These are phyloP conservation scores for Syngnathus scovelli DNA, from an alignment of 2,113 vertebrate species.

Conservation along the genomic window DNA sequence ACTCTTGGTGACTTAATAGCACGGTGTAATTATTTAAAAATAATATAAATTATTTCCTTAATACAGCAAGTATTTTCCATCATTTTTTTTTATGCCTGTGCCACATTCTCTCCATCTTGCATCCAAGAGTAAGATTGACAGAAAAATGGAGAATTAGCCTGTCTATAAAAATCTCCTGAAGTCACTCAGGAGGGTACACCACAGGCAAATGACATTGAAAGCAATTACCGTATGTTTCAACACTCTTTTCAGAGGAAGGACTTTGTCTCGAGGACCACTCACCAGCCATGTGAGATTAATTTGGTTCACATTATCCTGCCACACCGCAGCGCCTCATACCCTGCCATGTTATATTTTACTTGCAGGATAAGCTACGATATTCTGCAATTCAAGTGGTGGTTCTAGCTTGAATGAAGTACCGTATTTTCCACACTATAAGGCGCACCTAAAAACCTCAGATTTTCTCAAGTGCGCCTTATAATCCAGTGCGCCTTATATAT, in stretches of 20 bases:
- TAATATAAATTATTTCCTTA: slow-evolving; percentile 27
- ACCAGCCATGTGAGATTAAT: slow-evolving; percentile 49
- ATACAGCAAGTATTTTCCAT: slow-evolving; percentile 9
- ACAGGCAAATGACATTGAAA: slow-evolving; percentile 63
- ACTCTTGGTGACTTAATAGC: slow-evolving; percentile 11
- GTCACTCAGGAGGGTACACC: slow-evolving; percentile 46
- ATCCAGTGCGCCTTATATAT: too few relatives aligned
- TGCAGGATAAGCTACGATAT: slow-evolving; percentile 13
- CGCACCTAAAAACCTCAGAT: too few relatives aligned
- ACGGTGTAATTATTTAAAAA: slow-evolving; percentile 8
- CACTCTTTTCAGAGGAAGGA: slow-evolving; percentile 59
- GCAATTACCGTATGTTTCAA: slow-evolving; percentile 69
- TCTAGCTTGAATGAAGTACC: too few relatives aligned
- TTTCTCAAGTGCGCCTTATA: too few relatives aligned
- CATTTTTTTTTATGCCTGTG: slow-evolving; percentile 18
- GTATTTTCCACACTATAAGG: too few relatives aligned
- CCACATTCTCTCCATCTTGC: slow-evolving; percentile 11
- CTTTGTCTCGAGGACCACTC: slow-evolving; percentile 58
- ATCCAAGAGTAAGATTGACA: slow-evolving; percentile 48
- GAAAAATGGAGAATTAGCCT: slow-evolving; percentile 58
- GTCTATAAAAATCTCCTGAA: slow-evolving; percentile 55
- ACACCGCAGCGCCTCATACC: slow-evolving; percentile 40
- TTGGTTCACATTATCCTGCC: slow-evolving; percentile 63
- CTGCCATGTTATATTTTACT: slow-evolving; percentile 28
- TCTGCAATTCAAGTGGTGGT: background rate